Percentiles rank a stretch among this genome's conserved stretches.
phyloP scores from a whole-genome alignment of 2,113 vertebrate species.

The Bos indicus region DNA sequence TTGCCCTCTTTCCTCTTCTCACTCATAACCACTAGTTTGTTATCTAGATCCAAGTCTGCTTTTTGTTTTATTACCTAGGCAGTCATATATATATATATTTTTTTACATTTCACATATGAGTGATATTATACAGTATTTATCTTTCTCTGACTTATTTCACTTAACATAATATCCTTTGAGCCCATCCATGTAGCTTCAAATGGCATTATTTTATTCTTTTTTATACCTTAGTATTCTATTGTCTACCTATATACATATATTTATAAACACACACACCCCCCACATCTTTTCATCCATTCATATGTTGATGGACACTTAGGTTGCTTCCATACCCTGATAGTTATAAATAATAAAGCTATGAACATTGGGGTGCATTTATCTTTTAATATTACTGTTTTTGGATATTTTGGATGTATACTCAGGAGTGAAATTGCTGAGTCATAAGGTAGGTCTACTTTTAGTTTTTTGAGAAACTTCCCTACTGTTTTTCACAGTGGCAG shows the following conservation, averaged over 20 bases:
- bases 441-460: background rate
- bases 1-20: background rate
- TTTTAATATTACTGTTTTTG: background rate
- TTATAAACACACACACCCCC: accelerated
- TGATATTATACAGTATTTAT: background rate
- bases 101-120: background rate
- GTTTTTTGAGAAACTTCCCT: background rate
- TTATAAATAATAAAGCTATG: background rate
- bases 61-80: background rate
- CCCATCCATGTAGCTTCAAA: background rate
- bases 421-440: background rate
- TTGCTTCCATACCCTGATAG: background rate
- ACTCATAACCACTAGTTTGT: background rate
- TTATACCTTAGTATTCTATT: background rate
- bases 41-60: background rate
- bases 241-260: background rate
- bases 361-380: background rate
- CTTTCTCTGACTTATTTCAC: background rate
- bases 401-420: background rate
- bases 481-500: background rate
- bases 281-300: background rate
- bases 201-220: background rate
- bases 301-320: background rate
- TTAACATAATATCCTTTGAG: background rate
- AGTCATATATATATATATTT: background rate